Conservation (phyloP, 1,140 invertebrate genomes). For the Eciton burchellii region DNA sequence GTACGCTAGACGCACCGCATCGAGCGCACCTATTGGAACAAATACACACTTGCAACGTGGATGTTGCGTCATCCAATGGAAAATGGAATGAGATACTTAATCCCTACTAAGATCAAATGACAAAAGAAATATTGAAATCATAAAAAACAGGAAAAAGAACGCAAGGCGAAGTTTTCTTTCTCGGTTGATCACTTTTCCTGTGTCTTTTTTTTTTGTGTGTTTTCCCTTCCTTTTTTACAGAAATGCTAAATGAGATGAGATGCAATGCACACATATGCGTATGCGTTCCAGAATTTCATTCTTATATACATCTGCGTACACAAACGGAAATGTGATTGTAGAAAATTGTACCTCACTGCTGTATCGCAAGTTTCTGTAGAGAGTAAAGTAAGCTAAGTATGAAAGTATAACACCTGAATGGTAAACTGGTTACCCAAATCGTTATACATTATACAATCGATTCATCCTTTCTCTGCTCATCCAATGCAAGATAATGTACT, state of each 20-base stretch:
- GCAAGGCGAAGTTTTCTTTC: neutral
- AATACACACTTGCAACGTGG: neutral
- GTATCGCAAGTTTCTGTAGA: neutral
- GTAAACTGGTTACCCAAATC: neutral
- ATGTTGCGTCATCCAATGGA: neutral
- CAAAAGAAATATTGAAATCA: neutral
- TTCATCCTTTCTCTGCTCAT: neutral
- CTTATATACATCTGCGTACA: constrained; percentile 18
- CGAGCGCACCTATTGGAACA: constrained; percentile 11
- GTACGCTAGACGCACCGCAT: neutral
- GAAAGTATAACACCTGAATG: constrained; percentile 14
- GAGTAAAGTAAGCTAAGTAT: constrained; percentile 8
- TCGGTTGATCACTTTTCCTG: no score
- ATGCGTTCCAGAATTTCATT: constrained; percentile 24
- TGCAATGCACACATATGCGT: constrained; percentile 14
- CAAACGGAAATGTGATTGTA: constrained; percentile 8
- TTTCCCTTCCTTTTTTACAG: neutral
- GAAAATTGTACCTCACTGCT: neutral
- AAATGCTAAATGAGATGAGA: constrained; percentile 2
- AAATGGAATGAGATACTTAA: constrained; percentile 45
- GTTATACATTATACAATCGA: neutral
- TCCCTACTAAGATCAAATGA: constrained; percentile 25
- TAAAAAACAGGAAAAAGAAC: neutral
- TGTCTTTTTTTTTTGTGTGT: no score
- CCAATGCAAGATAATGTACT: constrained; percentile 77